A percentile compares a stretch with the other conserved stretches of the same genome.
These are phyloP conservation scores for Chlorospingus flavigularis DNA, from an alignment of 2,797 vertebrate genomes.

Conservation along the genomic window DNA sequence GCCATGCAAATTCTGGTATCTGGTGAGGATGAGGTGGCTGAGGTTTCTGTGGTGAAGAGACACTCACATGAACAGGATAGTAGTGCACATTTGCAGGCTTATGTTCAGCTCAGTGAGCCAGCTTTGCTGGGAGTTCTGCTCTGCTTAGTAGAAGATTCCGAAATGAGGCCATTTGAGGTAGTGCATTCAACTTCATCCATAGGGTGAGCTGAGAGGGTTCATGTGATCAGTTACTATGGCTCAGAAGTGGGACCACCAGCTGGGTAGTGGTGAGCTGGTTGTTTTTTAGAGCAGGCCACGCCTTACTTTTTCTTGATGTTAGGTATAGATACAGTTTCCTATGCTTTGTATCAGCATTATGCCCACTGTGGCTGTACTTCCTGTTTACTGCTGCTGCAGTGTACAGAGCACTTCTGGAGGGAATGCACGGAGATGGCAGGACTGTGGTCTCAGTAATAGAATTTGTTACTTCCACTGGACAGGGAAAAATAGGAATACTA, in stretches of 20 bases:
- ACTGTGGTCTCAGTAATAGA: neutral
- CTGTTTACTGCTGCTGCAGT: neutral
- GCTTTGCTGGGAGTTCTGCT: neutral
- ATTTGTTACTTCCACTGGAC: neutral
- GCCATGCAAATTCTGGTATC: neutral
- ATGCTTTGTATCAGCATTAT: neutral
- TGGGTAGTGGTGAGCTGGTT: neutral
- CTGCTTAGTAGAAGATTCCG: neutral
- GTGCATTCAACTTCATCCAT: neutral
- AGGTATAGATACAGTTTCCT: neutral
- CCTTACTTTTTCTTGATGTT: neutral
- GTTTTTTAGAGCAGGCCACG: neutral
- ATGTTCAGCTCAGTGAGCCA: neutral
- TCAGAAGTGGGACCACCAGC: neutral
- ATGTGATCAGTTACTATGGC: accelerated
- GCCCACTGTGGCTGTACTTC: neutral
- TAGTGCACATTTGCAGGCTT: neutral
- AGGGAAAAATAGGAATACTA: neutral
- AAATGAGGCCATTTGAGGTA: neutral
- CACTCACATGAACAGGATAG: neutral
- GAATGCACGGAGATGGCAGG: neutral
- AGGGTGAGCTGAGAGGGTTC: neutral
- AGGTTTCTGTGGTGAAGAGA: neutral
- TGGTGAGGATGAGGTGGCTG: neutral
- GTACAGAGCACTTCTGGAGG: neutral